Base-by-base conservation (phyloP, 1,140 invertebrate species). In the Penaeus indicus region DNA sequence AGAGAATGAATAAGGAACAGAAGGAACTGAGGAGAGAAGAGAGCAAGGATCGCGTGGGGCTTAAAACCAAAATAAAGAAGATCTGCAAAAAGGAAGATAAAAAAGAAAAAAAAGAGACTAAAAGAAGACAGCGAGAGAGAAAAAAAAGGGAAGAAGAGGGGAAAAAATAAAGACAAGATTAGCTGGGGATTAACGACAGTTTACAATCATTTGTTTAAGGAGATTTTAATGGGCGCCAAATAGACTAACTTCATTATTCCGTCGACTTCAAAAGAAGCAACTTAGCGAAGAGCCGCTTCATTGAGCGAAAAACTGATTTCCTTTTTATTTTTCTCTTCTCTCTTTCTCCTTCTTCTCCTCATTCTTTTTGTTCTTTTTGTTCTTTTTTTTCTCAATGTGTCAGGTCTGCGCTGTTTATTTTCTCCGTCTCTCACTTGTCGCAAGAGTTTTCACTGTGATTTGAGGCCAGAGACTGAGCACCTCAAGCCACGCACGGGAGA, bases 191-290 rank as follows among this genome's bases (percentile, higher is more conserved):
- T 54, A 54, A 54, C 54, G 54, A 54, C 54, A 54, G 54, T 54
- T 54, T 54, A 25, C 38, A 47, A 22, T 80, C 78, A 25, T 80
- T 47, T 60, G 38, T 80, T 19, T 60, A 80, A 32, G 75, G 75
- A 38, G 75, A 32, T 38, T 22, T 22, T 22, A 54, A 78, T 21
- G 27, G 75, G 27, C 27, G 16, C 47, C 75, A 22, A 18, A 38
- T 78, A 22, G 38, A 42, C 75, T 22, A 38, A 21, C 75, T 54
- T 32, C 75, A 18, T 78, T 11, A 32, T 78, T n/a, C 10, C 54
- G 54, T 54, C 54, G 54, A 54, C 54, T 54, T 54, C 54, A 54
- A 54, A 54, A 54, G 54, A 54, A 8, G 11, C 54, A 54, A 54
- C 5, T 54, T 54, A 54, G 54, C 11, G 16, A 54, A 54, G 54